These are phyloP conservation scores for Corythucha ciliata DNA, from an alignment of 2,888 invertebrate species.

Conservation along the genomic window DNA sequence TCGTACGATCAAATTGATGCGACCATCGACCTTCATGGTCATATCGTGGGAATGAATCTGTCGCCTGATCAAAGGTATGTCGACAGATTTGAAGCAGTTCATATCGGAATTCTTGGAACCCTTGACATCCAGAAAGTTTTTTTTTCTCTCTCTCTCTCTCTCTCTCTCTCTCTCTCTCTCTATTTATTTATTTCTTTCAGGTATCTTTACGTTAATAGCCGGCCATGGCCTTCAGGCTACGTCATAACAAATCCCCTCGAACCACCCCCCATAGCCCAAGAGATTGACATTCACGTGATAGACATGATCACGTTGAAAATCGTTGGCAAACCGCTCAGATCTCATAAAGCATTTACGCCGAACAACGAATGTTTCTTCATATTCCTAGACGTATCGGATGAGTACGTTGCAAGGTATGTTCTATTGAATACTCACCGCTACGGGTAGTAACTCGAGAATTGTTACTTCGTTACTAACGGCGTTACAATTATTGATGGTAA, in stretches of 20 bases:
- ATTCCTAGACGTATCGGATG: conserved; percentile 70
- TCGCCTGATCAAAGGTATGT: conserved; percentile 66
- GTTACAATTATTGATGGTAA: no score
- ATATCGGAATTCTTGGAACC: conserved; percentile 14
- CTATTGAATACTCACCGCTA: background rate
- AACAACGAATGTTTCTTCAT: conserved; percentile 80
- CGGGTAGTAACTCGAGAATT: no score
- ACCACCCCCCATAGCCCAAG: conserved; percentile 76
- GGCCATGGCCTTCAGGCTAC: conserved; percentile 72
- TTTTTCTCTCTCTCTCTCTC: background rate
- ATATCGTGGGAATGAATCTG: conserved; percentile 77
- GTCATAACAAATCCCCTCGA: conserved; percentile 63
- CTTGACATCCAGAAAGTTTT: background rate
- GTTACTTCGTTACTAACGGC: no score
- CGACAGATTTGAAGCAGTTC: conserved; percentile 5
- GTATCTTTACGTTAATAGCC: conserved; percentile 71
- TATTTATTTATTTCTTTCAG: no score
- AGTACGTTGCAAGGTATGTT: conserved; percentile 69
- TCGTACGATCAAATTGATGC: no score
- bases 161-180: no score
- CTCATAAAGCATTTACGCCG: conserved; percentile 73
- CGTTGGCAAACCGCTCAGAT: conserved; percentile 66
- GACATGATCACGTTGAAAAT: conserved; percentile 64
- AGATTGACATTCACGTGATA: conserved; percentile 79
- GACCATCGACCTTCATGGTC: conserved; percentile 71